Evolutionary conservation across 2,888 invertebrate genomes (phyloP), one percentile per base, ranked within the genome.

Genomic region (Synergus laeviventris): DNA sequence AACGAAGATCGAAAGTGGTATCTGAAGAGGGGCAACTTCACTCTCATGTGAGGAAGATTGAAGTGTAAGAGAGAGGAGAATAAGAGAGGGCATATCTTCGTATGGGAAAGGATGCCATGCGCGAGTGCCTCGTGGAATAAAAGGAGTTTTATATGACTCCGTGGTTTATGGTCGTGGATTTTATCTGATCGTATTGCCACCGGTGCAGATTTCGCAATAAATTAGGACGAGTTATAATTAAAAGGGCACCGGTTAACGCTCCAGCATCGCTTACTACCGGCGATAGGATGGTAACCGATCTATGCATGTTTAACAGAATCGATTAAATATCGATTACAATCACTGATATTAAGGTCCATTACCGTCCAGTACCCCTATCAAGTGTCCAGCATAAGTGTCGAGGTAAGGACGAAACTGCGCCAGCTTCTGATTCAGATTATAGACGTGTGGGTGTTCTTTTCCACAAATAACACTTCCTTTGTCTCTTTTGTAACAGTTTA

Each of bases 101-200:
- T 56, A 74, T 60, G 31, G 56, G 38, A 60, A 60, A 39, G 42
- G 74, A 59, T 59, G 39, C 74, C 18, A 36, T 54, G n/a, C 59
- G 39, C 56, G 56, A 59, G 45, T 18, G 59, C 31, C 49, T 31
- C 49, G 24, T n/a, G 31, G 49, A 70, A 70, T 70, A 70, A 49
- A 70, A 70, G 49, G 9, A 70, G 31, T 70, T 70, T 70, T 70
- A 70, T 49, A 70, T 70, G 70, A 70, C 70, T 70, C 70, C 2
- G 70, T 70, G 70, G 70, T 70, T 70, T 70, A 70, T 70, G 70
- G 45, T 36, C 45, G 49, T 70, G 70, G 49, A 70, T 74, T 74
- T 89, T 89, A 89, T 89, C 89, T 87, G 89, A 89, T 89, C 87
- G 86, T 84, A 86, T 89, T 88, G 89, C 89, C 89, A 89, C 89